Evolutionary conservation across 2,113 vertebrate genomes (phyloP), one percentile per base, ranked within the genome.

Genomic region (Nothobranchius kuhntae): DNA sequence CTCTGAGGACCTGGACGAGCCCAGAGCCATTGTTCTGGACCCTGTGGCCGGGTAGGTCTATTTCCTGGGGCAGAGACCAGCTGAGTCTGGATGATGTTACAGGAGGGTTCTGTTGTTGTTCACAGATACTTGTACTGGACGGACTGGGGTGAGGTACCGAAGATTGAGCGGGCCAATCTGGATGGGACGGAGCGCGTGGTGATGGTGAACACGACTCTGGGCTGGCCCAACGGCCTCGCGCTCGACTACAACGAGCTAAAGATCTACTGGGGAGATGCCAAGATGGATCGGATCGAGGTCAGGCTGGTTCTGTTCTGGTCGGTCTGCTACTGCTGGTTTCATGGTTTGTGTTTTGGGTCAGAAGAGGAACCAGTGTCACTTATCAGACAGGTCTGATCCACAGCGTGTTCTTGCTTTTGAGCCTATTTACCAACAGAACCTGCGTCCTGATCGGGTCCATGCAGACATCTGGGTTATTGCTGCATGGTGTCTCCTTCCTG

Each of bases 211-310:
- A 97, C 96, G 0, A 98, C 98, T 0, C 93, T 99, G 65, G 96
- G 98, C 7, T 99, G 98, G 97, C 98, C 98, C 61, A 99, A 99
- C 54, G 98, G 98, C 2, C 90, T 99, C 75, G 96, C 98, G 0
- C 76, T 99, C 72, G 98, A 99, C 92, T 98, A 98, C 55, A 77
- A 86, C 0, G 95, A 98, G 71, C 91, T 88, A 70, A 95, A 93
- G 64, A 95, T 99, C 82, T 99, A 99, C 91, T 99, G 98, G 98
- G 98, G 98, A 53, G 98, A 99, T 79, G 98, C 98, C 78, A 99
- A 98, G 93, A 98, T 95, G 0, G 96, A 99, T 87, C 96, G 88
- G 93, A 93, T 92, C 0, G 91, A 93, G 92, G 92, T 93, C 0
- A 0, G 80, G 73, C 4, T 42, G 40, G 24, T 11, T 30, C 30